Evolutionary conservation across 2,797 vertebrate genomes (phyloP).

Genomic region (Acropternis orthonyx): DNA sequence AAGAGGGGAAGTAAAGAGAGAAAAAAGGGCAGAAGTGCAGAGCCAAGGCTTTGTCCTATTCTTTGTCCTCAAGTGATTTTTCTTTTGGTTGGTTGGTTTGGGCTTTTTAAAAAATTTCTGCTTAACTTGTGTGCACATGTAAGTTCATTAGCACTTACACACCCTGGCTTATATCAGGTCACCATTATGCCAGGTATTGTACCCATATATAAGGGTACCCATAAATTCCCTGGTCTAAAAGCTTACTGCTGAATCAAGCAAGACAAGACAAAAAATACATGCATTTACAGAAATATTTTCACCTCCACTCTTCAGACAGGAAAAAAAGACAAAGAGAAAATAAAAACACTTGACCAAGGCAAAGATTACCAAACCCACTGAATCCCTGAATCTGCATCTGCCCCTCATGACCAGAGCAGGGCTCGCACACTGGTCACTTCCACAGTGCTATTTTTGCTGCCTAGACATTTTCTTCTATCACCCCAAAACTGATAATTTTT

Average conservation of each 20-base stretch:
- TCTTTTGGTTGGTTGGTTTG: not conserved
- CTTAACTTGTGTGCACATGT: not conserved
- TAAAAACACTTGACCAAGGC: not conserved
- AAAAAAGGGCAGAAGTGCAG: not conserved
- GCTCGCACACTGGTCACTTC: not conserved
- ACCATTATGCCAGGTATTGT: not conserved
- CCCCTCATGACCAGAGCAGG: not conserved
- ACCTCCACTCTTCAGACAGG: not conserved
- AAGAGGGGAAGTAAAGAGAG: not conserved
- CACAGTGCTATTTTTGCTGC: not conserved
- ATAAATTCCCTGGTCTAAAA: not conserved
- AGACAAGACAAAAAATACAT: not conserved
- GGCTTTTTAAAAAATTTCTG: not conserved
- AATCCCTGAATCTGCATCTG: not conserved
- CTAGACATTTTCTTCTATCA: not conserved
- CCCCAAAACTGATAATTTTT: not conserved
- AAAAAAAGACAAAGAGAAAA: not conserved
- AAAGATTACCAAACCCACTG: not conserved
- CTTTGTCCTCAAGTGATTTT: not conserved
- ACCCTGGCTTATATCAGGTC: rapidly evolving
- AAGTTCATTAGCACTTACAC: not conserved
- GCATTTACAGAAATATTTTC: not conserved
- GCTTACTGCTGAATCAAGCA: not conserved
- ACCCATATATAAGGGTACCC: not conserved
- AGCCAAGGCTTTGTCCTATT: not conserved